These are phyloP conservation scores for Gymnothorax javanicus DNA, from an alignment of 2,797 vertebrate genomes.

Conservation along the genomic window DNA sequence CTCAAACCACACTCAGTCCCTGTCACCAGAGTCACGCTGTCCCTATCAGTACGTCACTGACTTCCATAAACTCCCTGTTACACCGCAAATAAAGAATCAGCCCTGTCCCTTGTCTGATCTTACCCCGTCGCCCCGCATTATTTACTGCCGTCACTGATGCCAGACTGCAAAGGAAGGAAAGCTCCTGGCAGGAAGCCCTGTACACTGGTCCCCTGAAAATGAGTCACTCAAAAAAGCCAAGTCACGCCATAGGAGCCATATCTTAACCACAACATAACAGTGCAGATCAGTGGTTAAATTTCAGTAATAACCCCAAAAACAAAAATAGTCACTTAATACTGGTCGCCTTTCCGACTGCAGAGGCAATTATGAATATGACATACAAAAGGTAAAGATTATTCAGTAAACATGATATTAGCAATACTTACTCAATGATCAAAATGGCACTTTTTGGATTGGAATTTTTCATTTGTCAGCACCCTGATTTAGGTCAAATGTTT, in stretches of 20 bases:
- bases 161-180: neutral
- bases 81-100: neutral
- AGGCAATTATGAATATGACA: neutral
- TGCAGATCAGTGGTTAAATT: neutral
- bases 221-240: neutral
- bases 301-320: neutral
- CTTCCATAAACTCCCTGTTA: neutral
- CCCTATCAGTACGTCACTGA: neutral
- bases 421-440: neutral
- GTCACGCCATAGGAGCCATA: neutral
- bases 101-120: neutral
- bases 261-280: neutral
- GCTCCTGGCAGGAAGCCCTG: neutral
- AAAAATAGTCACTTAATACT: neutral
- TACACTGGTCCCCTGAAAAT: neutral
- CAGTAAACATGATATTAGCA: neutral
- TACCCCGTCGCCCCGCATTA: neutral
- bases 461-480: neutral
- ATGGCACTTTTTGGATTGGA: neutral
- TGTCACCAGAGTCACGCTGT: conserved; percentile 4
- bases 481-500: neutral
- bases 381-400: neutral
- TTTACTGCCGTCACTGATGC: neutral
- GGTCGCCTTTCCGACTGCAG: neutral
- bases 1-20: neutral